Evolutionary conservation across 2,113 vertebrate genomes (phyloP).

Genomic region (Sorex araneus): DNA sequence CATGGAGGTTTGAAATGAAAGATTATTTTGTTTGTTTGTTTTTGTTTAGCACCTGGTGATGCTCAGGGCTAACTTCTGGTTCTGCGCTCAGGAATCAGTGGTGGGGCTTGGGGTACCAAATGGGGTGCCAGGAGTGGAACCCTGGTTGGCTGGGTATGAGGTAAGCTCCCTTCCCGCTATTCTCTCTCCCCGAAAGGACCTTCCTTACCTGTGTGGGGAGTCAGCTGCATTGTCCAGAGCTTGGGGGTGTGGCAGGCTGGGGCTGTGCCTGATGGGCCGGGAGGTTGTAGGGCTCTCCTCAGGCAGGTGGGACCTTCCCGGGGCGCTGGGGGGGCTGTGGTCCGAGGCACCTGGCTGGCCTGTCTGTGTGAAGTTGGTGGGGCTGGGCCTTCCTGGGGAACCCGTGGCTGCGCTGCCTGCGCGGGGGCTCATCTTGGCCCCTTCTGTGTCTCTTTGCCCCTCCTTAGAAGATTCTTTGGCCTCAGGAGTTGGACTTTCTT

Average conservation of each 20-base stretch:
- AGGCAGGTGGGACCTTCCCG: conserved; percentile 77
- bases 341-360: conserved; percentile 85
- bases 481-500: conserved; percentile 83
- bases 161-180: not conserved
- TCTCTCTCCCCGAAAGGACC: not conserved
- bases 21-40: not conserved
- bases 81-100: too few relatives aligned
- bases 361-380: conserved; percentile 92
- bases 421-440: conserved; percentile 94
- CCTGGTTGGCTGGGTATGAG: too few relatives aligned
- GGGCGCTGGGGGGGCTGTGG: conserved; percentile 73
- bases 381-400: conserved; percentile 95
- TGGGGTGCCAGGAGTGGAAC: too few relatives aligned
- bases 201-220: conserved; percentile 88
- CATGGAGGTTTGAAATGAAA: not conserved
- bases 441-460: conserved; percentile 89
- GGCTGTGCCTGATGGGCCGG: conserved; percentile 84
- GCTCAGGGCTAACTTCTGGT: too few relatives aligned
- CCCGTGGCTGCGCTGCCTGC: conserved; percentile 95
- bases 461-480: conserved; percentile 85
- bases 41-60: too few relatives aligned
- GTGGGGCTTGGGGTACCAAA: too few relatives aligned
- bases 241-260: conserved; percentile 63
- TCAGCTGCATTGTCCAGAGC: conserved; percentile 77
- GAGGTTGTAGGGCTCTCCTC: conserved; percentile 85